Evolutionary conservation across 2,888 invertebrate genomes (phyloP).

Genomic region (Myopa tessellatipennis): DNA sequence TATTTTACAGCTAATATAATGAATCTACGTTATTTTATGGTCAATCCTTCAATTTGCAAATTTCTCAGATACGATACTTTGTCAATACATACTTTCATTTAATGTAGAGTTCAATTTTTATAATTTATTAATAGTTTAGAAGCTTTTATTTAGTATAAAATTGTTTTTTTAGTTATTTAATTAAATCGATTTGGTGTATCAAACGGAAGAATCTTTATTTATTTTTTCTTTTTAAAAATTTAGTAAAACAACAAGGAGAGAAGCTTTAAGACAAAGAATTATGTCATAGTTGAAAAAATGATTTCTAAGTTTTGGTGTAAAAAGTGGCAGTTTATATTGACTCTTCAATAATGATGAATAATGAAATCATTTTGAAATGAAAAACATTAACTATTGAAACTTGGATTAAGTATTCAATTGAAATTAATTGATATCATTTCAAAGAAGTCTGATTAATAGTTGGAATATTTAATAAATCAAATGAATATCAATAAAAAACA

Average conservation of each 20-base stretch:
- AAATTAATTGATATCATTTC: not conserved
- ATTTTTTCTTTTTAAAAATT: too few relatives aligned
- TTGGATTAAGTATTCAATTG: not conserved
- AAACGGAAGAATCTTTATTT: conserved; percentile 48
- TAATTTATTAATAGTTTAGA: conserved; percentile 39
- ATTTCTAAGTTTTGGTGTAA: not conserved
- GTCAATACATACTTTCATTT: conserved; percentile 6
- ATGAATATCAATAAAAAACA: not conserved
- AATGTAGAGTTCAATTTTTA: conserved; percentile 4
- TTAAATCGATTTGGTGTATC: conserved; percentile 48
- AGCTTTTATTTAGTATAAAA: too few relatives aligned
- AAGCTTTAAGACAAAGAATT: not conserved
- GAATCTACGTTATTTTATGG: too few relatives aligned
- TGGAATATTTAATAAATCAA: not conserved
- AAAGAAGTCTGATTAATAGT: not conserved
- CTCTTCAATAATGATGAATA: not conserved
- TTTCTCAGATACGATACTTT: too few relatives aligned
- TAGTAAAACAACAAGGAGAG: not conserved
- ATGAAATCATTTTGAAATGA: not conserved
- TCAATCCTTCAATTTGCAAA: too few relatives aligned
- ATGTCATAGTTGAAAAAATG: too few relatives aligned
- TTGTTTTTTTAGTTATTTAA: too few relatives aligned
- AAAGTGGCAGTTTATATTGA: conserved; percentile 21
- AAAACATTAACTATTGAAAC: not conserved
- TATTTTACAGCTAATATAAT: too few relatives aligned